Evolutionary conservation across 2,113 vertebrate genomes (phyloP), one percentile per base, ranked within the genome.

Genomic region (Alethe diademata): DNA sequence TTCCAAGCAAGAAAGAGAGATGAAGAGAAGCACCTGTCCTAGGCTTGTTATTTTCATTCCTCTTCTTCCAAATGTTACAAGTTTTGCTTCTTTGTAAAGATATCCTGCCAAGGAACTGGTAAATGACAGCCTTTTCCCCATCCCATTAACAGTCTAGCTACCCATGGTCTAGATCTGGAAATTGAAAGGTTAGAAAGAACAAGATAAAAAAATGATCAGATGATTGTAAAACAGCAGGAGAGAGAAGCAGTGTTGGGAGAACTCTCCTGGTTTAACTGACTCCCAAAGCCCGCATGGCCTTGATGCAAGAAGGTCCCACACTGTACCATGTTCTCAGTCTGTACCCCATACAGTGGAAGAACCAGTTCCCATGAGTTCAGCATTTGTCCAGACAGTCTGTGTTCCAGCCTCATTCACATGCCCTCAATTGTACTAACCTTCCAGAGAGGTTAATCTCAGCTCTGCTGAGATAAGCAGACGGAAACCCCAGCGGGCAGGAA

Each of bases 401-500:
- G 3, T 42, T 88, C 64, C 81, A 93, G 67, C 6, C 15, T 66
- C n/a, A 54, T 48, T 92, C 79, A 86, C 82, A 90, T 0, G 10
- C 43, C 62, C 79, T 88, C 69, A 80, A 48, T 38, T 86, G 45
- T 29, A 79, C 47, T 53, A 90, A 90, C 56, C 36, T 81, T 67
- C 48, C 42, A 79, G 31, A 71, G 78, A 88, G 76, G 78, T 88
- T 84, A 90, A 96, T 64, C 79, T 62, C 69, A 60, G 78, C 57
- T 84, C 57, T 14, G 38, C 78, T 75, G 67, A 88, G 24, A 90
- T 48, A 85, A 88, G 61, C 65, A 43, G 43, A 64, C 3, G 23
- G 86, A 93, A 92, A 89, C n/a, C 28, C 40, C 86, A 56, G 36
- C n/a, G n/a, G 66, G 84, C 90, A 92, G 61, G 78, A 94, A 92